Evolutionary conservation across 2,888 invertebrate species (phyloP), one percentile per base, ranked within the genome.

Genomic region (Helleia helle): DNA sequence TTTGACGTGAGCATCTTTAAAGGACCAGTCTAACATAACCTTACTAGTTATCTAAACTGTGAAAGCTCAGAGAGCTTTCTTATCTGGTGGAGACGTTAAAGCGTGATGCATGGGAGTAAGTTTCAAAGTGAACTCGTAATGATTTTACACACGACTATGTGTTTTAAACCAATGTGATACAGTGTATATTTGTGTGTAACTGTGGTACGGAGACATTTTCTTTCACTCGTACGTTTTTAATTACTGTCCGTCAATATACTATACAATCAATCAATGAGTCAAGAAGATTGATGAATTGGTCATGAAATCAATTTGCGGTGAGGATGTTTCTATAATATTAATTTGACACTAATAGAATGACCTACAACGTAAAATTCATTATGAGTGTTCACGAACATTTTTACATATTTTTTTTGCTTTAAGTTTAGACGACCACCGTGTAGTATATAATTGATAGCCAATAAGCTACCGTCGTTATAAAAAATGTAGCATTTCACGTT

Each of bases 191-290:
- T 11, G 17, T 24, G 9, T 43, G 24, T 40, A 26, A 40, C 30
- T 42, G 38, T 38, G 37, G 48, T 49, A 68, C 2, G 34, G 34
- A 34, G 34, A 34, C 34, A 34, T 34, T 34, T 34, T 34, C 34
- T 34, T 34, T 34, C 12, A 18, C 34, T 34, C 34, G 39, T 30
- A 30, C 22, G 29, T 73, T 75, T 81, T 75, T 81, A 83, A 83
- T 83, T 79, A 80, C 71, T 66, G 66, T 71, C 65, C 64, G 72
- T 77, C 80, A 73, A 71, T 72, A 63, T 55, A 50, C 54, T 55
- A 63, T 66, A 66, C 74, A 75, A 83, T 81, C 68, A 80, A 83
- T 81, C 83, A 80, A 76, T 67, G 65, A 79, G 71, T 77, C 76
- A 69, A 60, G 58, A 54, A 71, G 77, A 81, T 75, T 81, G 74